Evolutionary conservation across 2,113 vertebrate genomes (phyloP).

Genomic region (Nestor notabilis): DNA sequence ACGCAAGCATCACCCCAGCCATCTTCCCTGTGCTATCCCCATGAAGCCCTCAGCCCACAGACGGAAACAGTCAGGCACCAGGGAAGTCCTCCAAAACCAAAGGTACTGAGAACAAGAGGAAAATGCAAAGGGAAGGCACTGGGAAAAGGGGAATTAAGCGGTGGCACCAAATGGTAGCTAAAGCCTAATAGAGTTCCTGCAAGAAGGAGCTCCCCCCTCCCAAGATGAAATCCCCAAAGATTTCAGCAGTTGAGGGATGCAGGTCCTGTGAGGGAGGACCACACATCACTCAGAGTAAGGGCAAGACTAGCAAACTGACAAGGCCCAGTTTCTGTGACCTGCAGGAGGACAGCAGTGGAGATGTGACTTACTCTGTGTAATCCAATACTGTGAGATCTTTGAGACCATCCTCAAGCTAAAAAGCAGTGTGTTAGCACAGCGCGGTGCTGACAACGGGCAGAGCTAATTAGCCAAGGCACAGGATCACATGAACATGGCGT

Average conservation of each 20-base stretch:
- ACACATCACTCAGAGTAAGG: neutral
- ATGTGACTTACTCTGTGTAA: neutral
- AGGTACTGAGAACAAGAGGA: neutral
- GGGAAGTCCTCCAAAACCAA: neutral
- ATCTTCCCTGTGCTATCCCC: rapidly evolving
- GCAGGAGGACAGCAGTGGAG: neutral
- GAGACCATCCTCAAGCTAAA: neutral
- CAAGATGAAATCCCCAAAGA: neutral
- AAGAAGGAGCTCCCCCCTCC: neutral
- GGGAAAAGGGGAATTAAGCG: neutral
- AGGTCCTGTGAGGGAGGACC: rapidly evolving
- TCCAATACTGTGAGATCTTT: neutral
- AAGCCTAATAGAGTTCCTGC: neutral
- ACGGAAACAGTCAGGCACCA: neutral
- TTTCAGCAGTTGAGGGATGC: neutral
- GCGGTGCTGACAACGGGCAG: neutral
- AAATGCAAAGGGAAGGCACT: neutral
- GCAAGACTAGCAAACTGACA: neutral
- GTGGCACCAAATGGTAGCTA: neutral
- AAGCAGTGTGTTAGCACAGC: neutral
- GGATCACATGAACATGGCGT: neutral
- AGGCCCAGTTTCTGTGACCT: neutral
- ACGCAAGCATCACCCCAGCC: neutral
- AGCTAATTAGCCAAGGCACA: neutral
- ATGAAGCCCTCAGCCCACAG: neutral